These are phyloP conservation scores for Parnassius smintheus DNA, from an alignment of 2,888 invertebrate species.

Conservation along the genomic window DNA sequence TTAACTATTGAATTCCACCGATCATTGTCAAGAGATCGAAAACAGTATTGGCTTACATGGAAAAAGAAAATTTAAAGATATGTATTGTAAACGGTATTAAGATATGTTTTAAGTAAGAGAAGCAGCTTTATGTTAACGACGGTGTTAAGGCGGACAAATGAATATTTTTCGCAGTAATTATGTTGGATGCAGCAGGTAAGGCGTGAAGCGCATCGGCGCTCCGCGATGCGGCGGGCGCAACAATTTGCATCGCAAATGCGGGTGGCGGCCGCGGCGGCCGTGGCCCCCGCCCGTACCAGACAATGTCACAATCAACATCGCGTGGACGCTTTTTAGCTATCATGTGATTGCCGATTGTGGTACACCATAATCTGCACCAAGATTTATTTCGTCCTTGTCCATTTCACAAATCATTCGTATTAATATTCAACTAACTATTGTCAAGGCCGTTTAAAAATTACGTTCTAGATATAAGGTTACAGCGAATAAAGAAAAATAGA, in stretches of 20 bases:
- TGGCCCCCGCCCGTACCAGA: conserved; percentile 59
- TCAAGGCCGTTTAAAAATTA: too few relatives aligned
- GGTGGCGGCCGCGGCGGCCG: conserved; percentile 61
- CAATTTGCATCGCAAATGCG: conserved; percentile 61
- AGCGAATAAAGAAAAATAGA: background rate
- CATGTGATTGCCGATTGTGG: conserved; percentile 76
- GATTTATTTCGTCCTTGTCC: conserved; percentile 33
- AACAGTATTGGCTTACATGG: conserved; percentile 53
- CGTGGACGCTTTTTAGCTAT: conserved; percentile 76
- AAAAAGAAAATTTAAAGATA: conserved; percentile 35
- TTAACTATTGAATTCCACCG: conserved; percentile 70
- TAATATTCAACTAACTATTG: too few relatives aligned
- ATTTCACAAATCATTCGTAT: background rate
- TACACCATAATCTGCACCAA: conserved; percentile 56
- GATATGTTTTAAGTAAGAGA: conserved; percentile 29
- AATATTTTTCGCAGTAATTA: conserved; percentile 78
- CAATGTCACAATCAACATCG: conserved; percentile 80
- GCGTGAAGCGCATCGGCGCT: conserved; percentile 44
- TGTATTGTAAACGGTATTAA: conserved; percentile 7
- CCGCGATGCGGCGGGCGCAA: conserved; percentile 52
- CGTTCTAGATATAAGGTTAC: too few relatives aligned
- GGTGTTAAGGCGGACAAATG: conserved; percentile 64
- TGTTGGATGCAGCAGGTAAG: conserved; percentile 68
- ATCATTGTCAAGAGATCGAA: conserved; percentile 52
- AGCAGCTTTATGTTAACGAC: conserved; percentile 58